Percentiles rank a stretch among this genome's conserved stretches.
phyloP scores from a whole-genome alignment of 2,113 vertebrate species.

The Istiophorus platypterus region DNA sequence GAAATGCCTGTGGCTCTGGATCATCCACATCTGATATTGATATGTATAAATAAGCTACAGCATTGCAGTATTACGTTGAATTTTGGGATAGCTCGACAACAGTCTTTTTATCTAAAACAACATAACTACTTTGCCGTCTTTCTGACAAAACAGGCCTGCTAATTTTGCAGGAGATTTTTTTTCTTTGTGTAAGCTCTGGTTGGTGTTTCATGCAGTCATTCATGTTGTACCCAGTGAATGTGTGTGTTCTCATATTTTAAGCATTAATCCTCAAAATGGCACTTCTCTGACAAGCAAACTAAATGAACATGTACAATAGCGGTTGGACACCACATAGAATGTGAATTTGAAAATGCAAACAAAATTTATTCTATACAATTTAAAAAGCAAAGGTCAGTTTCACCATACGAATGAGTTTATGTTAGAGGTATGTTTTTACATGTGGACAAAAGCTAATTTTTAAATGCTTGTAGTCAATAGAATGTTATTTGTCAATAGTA shows the following conservation, averaged over 20 bases:
- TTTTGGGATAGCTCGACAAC: not conserved
- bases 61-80: not conserved
- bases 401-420: slow-evolving; percentile 23
- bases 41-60: slow-evolving; percentile 7
- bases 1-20: not conserved
- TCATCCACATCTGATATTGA: slow-evolving; percentile 1
- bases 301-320: slow-evolving; percentile 19
- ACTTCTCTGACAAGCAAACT: slow-evolving; percentile 54
- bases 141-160: not conserved
- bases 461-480: slow-evolving; percentile 73
- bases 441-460: slow-evolving; percentile 65
- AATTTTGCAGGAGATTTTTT: not conserved
- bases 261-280: slow-evolving; percentile 44
- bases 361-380: slow-evolving; percentile 38
- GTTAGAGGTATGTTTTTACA: slow-evolving; percentile 48
- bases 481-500: slow-evolving; percentile 84
- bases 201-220: slow-evolving; percentile 41
- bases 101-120: not conserved
- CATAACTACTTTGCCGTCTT: not conserved
- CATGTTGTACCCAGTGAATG: slow-evolving; percentile 31
- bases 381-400: slow-evolving; percentile 31
- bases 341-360: slow-evolving; percentile 32
- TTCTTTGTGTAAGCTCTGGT: not conserved
- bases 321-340: slow-evolving; percentile 27
- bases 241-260: slow-evolving; percentile 17